phyloP scores from a whole-genome alignment of 2,797 vertebrate species.

The Cheirogaleus major region DNA sequence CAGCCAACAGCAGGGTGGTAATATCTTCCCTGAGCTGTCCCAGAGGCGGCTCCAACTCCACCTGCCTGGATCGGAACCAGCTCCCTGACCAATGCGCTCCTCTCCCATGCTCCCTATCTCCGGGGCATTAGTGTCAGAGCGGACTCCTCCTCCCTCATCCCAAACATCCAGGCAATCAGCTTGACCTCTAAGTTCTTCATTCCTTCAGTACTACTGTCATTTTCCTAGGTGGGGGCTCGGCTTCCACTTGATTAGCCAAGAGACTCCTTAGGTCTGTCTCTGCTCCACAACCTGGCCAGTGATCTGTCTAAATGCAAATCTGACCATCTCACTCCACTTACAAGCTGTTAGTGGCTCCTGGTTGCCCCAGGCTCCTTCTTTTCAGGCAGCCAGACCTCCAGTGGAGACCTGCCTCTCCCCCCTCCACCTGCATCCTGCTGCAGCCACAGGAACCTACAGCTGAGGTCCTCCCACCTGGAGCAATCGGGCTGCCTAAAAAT shows the following conservation, averaged over 20 bases:
- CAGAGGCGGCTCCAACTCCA: not conserved
- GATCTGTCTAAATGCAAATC: not conserved
- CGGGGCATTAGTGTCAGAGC: rapidly evolving
- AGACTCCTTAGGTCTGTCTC: not conserved
- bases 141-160: not conserved
- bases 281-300: not conserved
- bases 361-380: not conserved
- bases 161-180: not conserved
- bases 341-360: not conserved
- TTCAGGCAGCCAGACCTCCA: not conserved
- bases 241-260: not conserved
- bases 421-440: not conserved
- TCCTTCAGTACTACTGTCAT: not conserved
- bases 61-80: not conserved
- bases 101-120: not conserved
- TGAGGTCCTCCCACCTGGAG: not conserved
- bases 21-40: no score
- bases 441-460: not conserved
- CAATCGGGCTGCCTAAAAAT: not conserved
- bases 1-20: not conserved
- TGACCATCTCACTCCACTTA: not conserved
- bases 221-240: not conserved
- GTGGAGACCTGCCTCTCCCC: not conserved
- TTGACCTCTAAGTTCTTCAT: not conserved
- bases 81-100: rapidly evolving